phyloP scores from a whole-genome alignment of 1,140 invertebrate species.

The Plutomurus gul region DNA sequence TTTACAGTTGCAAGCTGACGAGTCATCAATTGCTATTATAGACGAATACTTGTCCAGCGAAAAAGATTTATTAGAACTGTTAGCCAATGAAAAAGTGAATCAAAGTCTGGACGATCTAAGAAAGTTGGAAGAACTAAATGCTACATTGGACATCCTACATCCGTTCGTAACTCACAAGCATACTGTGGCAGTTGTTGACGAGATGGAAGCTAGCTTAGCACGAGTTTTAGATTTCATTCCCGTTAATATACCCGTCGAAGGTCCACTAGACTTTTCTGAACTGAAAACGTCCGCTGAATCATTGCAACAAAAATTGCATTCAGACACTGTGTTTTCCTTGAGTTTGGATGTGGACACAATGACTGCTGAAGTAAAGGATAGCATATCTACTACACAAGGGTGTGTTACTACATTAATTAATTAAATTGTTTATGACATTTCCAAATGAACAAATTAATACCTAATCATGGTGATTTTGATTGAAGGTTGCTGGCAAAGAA shows the following conservation, averaged over 20 bases:
- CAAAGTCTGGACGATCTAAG: neutral
- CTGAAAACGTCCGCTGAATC: neutral
- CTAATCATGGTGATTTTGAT: neutral
- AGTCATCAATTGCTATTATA: neutral
- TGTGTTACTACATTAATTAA: no score
- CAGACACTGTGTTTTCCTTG: neutral
- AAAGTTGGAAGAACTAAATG: neutral
- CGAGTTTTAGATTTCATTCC: neutral
- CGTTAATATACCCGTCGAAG: neutral
- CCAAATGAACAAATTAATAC: neutral
- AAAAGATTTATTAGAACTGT: neutral
- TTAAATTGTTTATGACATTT: neutral
- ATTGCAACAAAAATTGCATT: neutral
- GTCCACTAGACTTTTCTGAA: neutral
- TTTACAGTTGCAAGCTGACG: neutral
- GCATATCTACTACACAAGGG: neutral
- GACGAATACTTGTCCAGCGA: neutral
- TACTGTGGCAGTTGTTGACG: neutral
- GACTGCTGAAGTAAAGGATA: neutral
- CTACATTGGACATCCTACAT: neutral
- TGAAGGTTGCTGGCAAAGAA: neutral
- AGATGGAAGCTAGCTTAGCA: neutral
- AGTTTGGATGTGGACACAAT: neutral
- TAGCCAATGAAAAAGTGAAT: neutral
- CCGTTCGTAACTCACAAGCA: neutral